Conservation (phyloP, 2,888 invertebrate genomes). For the Hesperia comma region DNA sequence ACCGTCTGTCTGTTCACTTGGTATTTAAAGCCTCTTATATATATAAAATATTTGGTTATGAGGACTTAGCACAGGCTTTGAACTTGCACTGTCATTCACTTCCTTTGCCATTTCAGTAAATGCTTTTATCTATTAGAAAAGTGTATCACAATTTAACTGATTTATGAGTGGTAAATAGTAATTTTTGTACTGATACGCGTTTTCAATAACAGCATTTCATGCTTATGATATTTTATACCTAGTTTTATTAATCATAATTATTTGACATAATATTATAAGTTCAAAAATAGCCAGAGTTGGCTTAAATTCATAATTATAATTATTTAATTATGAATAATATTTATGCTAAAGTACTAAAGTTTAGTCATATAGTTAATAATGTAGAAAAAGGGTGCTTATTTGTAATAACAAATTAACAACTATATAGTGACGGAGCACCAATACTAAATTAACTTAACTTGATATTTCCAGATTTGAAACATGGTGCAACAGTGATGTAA, state of each 20-base stretch:
- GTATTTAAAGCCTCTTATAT: too few species aligned
- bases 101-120: too few species aligned
- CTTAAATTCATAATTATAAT: too few species aligned
- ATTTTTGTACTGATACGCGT: too few species aligned
- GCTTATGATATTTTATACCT: background rate
- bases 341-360: background rate
- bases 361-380: background rate
- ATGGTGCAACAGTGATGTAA: slow-evolving; percentile 64
- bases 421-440: slow-evolving; percentile 27
- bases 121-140: too few species aligned
- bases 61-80: too few species aligned
- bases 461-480: slow-evolving; percentile 71
- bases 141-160: too few species aligned
- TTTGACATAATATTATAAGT: background rate
- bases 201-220: too few species aligned
- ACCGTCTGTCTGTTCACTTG: too few species aligned
- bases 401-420: slow-evolving; percentile 13
- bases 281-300: background rate
- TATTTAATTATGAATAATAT: background rate
- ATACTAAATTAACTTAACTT: slow-evolving; percentile 29
- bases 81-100: too few species aligned
- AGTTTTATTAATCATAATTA: background rate
- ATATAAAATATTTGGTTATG: too few species aligned
- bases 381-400: background rate
- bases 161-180: too few species aligned